phyloP scores from a whole-genome alignment of 2,113 vertebrate species.

The Synchiropus splendidus region DNA sequence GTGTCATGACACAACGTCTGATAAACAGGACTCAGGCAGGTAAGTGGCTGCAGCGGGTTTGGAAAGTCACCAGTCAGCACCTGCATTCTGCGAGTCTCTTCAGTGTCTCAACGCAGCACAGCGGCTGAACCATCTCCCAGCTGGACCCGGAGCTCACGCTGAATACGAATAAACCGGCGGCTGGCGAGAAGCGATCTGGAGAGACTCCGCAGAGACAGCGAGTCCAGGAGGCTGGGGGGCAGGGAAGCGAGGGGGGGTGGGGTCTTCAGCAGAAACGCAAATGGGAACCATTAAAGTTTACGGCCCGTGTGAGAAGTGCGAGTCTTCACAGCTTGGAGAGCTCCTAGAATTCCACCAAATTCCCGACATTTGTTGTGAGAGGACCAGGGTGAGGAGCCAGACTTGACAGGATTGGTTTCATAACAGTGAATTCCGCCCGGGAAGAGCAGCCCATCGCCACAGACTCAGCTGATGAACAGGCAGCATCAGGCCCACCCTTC shows the following conservation, averaged over 20 bases:
- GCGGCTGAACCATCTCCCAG: conserved; percentile 5
- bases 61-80: too few species aligned
- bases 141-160: conserved; percentile 19
- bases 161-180: conserved; percentile 36
- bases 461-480: conserved; percentile 13
- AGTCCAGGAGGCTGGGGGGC: background rate
- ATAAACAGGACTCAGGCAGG: too few species aligned
- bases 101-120: too few species aligned
- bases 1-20: too few species aligned
- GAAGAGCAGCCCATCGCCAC: conserved; percentile 3
- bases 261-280: conserved; percentile 30
- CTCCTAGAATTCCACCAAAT: conserved; percentile 11
- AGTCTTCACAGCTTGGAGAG: conserved; percentile 36
- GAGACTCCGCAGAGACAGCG: conserved; percentile 18
- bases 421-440: too few species aligned
- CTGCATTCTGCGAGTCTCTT: too few species aligned
- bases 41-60: too few species aligned
- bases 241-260: conserved; percentile 1
- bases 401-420: too few species aligned
- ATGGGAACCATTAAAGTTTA: conserved; percentile 25
- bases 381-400: too few species aligned
- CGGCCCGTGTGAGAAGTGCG: conserved; percentile 28
- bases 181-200: conserved; percentile 11
- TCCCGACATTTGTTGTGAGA: background rate
- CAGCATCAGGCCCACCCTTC: background rate